Evolutionary conservation across 2,113 vertebrate species (phyloP), one percentile per base, ranked within the genome.

Genomic region (Enhydra lutris): DNA sequence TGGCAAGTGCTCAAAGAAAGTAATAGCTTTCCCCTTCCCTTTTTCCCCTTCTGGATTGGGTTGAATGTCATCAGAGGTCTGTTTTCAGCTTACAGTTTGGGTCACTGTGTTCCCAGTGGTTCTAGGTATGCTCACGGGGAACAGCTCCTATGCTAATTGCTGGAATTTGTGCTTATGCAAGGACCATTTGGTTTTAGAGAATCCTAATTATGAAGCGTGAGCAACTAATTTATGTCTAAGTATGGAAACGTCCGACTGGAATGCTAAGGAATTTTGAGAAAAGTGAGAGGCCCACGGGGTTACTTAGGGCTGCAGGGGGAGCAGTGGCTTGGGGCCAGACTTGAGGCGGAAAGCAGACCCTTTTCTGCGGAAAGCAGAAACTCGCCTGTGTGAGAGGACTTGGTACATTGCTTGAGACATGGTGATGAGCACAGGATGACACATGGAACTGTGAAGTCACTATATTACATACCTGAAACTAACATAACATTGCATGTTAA

Each of bases 211-310:
- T 21, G 26, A 94, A 42, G 42, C 50, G 45, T 42, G 7, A 65
- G 7, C 34, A 73, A 95, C 82, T 81, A 85, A 65, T 52, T 87
- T 80, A 34, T 61, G 69, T 69, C 21, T 57, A 81, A 74, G 57
- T 86, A 10, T 47, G 24, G 86, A 93, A 80, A 65, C 34, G n/a
- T 57, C 69, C n/a, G 0, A 10, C 50, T 74, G 42, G 18, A 65
- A 26, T 73, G 69, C 65, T 79, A 80, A 87, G 71, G n/a, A 80
- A 73, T 94, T 90, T 71, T 97, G 69, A 92, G 50, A 45, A 83
- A 76, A 71, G 39, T 8, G 36, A 85, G 36, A 89, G 61, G 34
- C 18, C 6, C 1, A 1, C 0, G 4, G 20, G 23, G 34, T 47
- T 39, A 24, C 61, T 76, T 12, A 39, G 21, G 82, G 45, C 89